Evolutionary conservation across 2,797 vertebrate species (phyloP).

Genomic region (Phalanger gymnotis): DNA sequence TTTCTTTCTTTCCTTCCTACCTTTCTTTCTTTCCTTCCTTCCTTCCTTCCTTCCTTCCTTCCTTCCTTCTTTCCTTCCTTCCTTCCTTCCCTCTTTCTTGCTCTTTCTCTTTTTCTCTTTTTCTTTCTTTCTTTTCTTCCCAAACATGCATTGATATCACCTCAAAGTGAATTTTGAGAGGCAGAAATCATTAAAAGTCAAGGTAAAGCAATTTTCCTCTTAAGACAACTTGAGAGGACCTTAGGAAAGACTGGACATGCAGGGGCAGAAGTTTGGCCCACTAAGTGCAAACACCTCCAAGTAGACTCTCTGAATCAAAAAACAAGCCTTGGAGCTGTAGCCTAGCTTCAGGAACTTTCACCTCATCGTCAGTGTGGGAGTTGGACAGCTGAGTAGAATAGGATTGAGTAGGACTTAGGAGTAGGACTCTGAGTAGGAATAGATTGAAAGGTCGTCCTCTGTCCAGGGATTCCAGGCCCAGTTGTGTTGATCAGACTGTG

Average conservation of each 20-base stretch:
- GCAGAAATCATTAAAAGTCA: background rate
- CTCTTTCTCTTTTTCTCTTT: background rate
- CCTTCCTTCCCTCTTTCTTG: background rate
- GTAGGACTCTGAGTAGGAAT: background rate
- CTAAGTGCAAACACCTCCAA: background rate
- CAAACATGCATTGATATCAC: background rate
- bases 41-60: background rate
- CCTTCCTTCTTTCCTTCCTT: background rate
- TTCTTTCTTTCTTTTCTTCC: background rate
- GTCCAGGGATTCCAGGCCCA: background rate
- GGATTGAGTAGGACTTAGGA: too few relatives aligned
- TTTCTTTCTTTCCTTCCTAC: background rate
- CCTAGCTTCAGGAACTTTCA: background rate
- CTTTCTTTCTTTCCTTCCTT: background rate
- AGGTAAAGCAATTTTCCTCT: background rate
- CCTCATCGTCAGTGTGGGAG: background rate
- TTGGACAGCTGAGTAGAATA: too few relatives aligned
- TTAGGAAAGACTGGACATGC: background rate
- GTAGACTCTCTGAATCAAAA: background rate
- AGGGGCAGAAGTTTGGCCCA: background rate
- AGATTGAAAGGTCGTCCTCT: background rate
- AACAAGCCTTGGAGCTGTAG: background rate
- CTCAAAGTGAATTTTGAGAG: background rate
- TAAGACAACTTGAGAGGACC: background rate
- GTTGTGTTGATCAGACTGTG: background rate